These are phyloP conservation scores for Sturnira hondurensis DNA, from an alignment of 2,113 vertebrate genomes.

Conservation along the genomic window DNA sequence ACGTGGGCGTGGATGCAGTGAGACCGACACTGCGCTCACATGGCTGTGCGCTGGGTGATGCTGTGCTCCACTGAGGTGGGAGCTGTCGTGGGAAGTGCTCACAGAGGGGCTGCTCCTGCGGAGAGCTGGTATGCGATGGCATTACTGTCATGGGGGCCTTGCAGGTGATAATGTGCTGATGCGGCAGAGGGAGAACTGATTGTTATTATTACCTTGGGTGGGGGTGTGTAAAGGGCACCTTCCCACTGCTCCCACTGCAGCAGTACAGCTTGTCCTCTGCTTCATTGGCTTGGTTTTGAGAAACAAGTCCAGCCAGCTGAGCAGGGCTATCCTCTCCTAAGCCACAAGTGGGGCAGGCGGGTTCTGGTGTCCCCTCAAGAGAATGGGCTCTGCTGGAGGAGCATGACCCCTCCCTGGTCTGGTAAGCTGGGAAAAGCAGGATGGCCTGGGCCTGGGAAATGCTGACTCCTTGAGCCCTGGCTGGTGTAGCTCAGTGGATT, in stretches of 20 bases:
- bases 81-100: rapidly evolving
- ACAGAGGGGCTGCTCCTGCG: background rate
- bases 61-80: background rate
- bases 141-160: rapidly evolving
- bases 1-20: rapidly evolving
- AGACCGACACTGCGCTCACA: rapidly evolving
- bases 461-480: background rate
- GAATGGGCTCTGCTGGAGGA: background rate
- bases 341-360: background rate
- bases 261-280: background rate
- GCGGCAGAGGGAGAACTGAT: background rate
- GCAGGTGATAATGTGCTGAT: rapidly evolving
- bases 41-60: rapidly evolving
- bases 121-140: rapidly evolving
- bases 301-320: background rate
- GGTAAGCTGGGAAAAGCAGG: background rate
- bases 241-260: rapidly evolving
- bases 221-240: background rate
- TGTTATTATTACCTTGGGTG: background rate
- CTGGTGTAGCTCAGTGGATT: too few relatives aligned
- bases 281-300: background rate
- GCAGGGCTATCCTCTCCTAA: background rate
- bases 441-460: rapidly evolving
- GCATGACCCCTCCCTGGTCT: background rate
- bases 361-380: background rate